Percentiles rank a stretch among this genome's conserved stretches.
These are phyloP conservation scores for Volucella bombylans DNA, from an alignment of 2,888 invertebrate genomes.

Conservation along the genomic window DNA sequence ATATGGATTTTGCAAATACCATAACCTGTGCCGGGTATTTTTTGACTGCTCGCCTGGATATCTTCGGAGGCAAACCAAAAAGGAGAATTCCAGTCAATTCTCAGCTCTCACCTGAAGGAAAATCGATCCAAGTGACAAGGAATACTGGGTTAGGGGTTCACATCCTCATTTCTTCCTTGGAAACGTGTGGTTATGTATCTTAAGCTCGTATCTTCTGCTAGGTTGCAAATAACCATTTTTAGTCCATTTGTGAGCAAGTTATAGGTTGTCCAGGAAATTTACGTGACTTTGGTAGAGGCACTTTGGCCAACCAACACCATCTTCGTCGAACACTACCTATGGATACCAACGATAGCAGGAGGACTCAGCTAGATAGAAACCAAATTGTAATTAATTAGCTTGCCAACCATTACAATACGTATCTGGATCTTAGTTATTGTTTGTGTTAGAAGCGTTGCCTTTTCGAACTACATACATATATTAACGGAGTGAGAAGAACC, in stretches of 20 bases:
- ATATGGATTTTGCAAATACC: slow-evolving; percentile 57
- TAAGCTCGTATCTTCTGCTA: slow-evolving; percentile 25
- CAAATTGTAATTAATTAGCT: slow-evolving; percentile 70
- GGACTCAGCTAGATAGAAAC: slow-evolving; percentile 26
- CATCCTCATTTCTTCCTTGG: not conserved
- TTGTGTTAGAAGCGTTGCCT: slow-evolving; percentile 44
- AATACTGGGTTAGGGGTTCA: not conserved
- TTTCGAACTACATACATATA: slow-evolving; percentile 15
- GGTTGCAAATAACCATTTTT: slow-evolving; percentile 36
- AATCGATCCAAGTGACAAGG: slow-evolving; percentile 44
- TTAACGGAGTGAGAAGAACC: slow-evolving; percentile 1
- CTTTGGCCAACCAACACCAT: slow-evolving; percentile 1
- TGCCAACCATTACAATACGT: slow-evolving; percentile 19
- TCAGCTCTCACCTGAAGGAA: slow-evolving; percentile 30
- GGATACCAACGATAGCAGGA: not conserved
- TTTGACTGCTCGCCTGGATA: slow-evolving; percentile 34
- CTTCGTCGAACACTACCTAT: not conserved
- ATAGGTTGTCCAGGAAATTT: slow-evolving; percentile 44
- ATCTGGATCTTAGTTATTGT: slow-evolving; percentile 13
- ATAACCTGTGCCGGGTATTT: slow-evolving; percentile 2
- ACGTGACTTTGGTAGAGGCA: slow-evolving; percentile 54
- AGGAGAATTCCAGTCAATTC: slow-evolving; percentile 38
- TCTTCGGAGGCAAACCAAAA: slow-evolving; percentile 6
- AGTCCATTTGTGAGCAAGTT: slow-evolving; percentile 61
- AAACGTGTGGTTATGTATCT: slow-evolving; percentile 20